These are phyloP conservation scores for Gibbula magus DNA, from an alignment of 2,888 invertebrate species.

Conservation along the genomic window DNA sequence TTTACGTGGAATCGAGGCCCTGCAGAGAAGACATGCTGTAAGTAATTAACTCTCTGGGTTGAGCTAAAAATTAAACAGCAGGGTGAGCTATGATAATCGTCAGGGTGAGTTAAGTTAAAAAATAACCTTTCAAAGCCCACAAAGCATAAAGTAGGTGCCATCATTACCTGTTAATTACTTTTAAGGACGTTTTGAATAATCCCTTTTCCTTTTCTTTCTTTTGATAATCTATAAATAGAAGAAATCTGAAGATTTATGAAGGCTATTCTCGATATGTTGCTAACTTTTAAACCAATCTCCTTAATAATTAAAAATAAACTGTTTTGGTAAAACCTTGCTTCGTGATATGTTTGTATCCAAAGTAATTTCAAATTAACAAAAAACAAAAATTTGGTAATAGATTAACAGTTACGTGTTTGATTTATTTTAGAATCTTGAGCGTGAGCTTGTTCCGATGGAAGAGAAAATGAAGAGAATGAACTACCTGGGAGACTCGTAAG, in stretches of 20 bases:
- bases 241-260: not conserved
- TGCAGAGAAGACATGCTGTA: constrained; percentile 91
- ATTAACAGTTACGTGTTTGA: not conserved
- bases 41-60: constrained; percentile 18
- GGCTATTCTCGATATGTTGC: too few species aligned
- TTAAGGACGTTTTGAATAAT: too few species aligned
- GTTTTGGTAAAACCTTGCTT: too few species aligned
- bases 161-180: too few species aligned
- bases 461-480: constrained; percentile 92
- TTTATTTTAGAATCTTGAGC: constrained; percentile 83
- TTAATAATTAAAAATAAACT: too few species aligned
- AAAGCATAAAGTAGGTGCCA: too few species aligned
- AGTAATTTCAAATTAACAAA: too few species aligned
- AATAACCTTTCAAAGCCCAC: not conserved
- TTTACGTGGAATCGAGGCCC: constrained; percentile 89
- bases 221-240: not conserved
- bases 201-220: not conserved
- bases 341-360: too few species aligned
- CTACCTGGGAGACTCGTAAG: constrained; percentile 88
- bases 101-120: too few species aligned
- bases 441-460: constrained; percentile 94
- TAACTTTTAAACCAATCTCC: too few species aligned
- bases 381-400: not conserved
- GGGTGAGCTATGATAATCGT: too few species aligned
- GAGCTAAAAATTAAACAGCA: not conserved